A percentile compares a stretch with the other conserved stretches of the same genome.
Conservation (phyloP, 2,888 invertebrate genomes). For the Ptilodon capucinus region DNA sequence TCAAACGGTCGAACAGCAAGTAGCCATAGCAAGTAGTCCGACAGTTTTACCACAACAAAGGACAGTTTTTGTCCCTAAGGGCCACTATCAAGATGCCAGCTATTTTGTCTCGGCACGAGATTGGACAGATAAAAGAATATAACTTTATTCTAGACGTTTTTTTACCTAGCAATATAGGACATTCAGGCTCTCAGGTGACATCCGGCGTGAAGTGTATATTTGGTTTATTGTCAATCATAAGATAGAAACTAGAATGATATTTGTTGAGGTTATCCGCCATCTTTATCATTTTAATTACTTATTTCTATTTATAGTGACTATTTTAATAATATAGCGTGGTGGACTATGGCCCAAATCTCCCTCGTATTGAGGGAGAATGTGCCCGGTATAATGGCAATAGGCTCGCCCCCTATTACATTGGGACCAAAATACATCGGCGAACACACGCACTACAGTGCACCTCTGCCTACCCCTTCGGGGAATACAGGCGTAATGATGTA, state of each 20-base stretch:
- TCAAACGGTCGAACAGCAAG: neutral
- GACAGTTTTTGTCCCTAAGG: neutral
- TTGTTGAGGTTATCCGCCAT: too few relatives aligned
- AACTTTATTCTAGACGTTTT: neutral
- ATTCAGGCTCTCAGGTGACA: neutral
- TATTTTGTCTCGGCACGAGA: conserved; percentile 5
- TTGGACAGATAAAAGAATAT: conserved; percentile 7
- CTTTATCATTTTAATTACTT: too few relatives aligned
- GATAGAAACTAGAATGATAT: neutral
- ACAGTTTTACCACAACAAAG: neutral
- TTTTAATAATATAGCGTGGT: too few relatives aligned
- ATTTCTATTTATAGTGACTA: too few relatives aligned
- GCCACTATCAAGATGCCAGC: neutral
- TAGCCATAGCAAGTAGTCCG: neutral
- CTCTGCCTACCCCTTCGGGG: too few relatives aligned
- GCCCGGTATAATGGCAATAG: too few relatives aligned
- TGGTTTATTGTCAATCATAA: neutral
- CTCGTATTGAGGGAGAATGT: too few relatives aligned
- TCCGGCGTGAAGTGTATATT: neutral
- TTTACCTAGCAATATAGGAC: neutral
- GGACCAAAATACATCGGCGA: too few relatives aligned
- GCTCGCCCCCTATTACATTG: too few relatives aligned
- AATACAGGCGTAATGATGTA: too few relatives aligned
- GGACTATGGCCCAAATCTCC: too few relatives aligned
- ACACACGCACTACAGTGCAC: too few relatives aligned